Percentiles rank a stretch among this genome's conserved stretches.
These are phyloP conservation scores for Aphodius granarius DNA, from an alignment of 2,888 invertebrate genomes.

Conservation along the genomic window DNA sequence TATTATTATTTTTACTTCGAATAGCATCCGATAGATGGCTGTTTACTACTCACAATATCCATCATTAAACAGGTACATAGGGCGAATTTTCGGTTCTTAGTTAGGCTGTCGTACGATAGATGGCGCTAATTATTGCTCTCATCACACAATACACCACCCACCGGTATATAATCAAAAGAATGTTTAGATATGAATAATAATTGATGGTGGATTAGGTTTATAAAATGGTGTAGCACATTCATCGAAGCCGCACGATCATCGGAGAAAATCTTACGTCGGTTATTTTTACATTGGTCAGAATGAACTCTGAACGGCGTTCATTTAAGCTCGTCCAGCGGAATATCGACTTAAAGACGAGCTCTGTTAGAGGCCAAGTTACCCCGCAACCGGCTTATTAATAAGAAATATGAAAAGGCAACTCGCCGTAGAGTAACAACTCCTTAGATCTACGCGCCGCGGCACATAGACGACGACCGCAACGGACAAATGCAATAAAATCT, in stretches of 20 bases:
- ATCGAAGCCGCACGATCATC: conserved; percentile 15
- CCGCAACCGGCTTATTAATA: conserved; percentile 23
- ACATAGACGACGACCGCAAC: neutral
- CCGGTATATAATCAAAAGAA: no score
- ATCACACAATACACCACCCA: no score
- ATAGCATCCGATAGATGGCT: neutral
- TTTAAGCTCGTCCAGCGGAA: conserved; percentile 15
- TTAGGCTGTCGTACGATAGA: no score
- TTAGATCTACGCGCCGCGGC: neutral
- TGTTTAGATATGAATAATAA: no score
- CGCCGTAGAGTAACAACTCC: conserved; percentile 4
- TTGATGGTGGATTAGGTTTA: no score
- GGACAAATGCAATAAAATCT: neutral
- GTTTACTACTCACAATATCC: no score
- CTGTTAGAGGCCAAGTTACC: conserved; percentile 10
- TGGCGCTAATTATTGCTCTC: no score
- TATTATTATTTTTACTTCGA: neutral
- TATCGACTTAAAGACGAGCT: neutral
- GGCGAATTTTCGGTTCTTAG: no score
- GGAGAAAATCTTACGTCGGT: conserved; percentile 29
- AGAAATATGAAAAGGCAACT: conserved; percentile 32
- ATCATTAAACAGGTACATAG: no score
- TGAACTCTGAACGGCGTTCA: conserved; percentile 9
- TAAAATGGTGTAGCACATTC: no score
- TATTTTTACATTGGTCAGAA: conserved; percentile 30